Evolutionary conservation across 2,797 vertebrate species (phyloP).

Genomic region (Antennarius maculatus): DNA sequence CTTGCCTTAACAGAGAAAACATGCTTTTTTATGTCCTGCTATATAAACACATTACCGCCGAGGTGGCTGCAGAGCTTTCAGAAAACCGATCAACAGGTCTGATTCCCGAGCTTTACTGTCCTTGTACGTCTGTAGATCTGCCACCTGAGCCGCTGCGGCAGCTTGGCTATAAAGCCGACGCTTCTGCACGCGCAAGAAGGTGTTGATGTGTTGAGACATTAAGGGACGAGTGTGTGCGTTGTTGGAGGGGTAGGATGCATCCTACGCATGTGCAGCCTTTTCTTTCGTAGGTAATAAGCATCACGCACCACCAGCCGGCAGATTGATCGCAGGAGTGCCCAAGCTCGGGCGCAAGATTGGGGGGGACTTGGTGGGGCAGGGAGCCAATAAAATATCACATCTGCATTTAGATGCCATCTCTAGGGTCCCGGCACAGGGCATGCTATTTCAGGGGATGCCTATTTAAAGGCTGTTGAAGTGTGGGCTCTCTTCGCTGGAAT

Average conservation of each 20-base stretch:
- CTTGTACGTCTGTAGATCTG: slow-evolving; percentile 33
- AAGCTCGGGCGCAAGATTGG: slow-evolving; percentile 15
- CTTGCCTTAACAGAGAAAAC: slow-evolving; percentile 3
- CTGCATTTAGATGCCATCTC: slow-evolving; percentile 79
- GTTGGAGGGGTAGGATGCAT: slow-evolving; percentile 45
- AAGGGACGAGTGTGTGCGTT: slow-evolving; percentile 34
- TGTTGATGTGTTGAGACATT: slow-evolving; percentile 51
- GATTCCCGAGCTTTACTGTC: slow-evolving; percentile 13
- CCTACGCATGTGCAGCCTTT: slow-evolving; percentile 34
- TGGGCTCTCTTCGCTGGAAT: slow-evolving; percentile 79
- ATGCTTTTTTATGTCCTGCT: background rate
- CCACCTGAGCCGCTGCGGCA: slow-evolving; percentile 40
- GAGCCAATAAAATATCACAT: slow-evolving; percentile 77
- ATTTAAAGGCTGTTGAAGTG: slow-evolving; percentile 83
- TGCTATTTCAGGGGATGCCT: slow-evolving; percentile 80
- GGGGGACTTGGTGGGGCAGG: slow-evolving; percentile 11
- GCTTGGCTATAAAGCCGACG: slow-evolving; percentile 37
- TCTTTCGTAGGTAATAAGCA: slow-evolving; percentile 57
- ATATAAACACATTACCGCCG: slow-evolving; percentile 19
- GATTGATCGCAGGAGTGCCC: slow-evolving; percentile 60
- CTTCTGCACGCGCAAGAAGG: slow-evolving; percentile 31
- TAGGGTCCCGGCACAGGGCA: slow-evolving; percentile 54
- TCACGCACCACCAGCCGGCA: slow-evolving; percentile 53
- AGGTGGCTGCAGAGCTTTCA: slow-evolving; percentile 33
- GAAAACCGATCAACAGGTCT: slow-evolving; percentile 37